Base-by-base conservation (phyloP, 1,140 invertebrate species). In the Drosophila erecta region DNA sequence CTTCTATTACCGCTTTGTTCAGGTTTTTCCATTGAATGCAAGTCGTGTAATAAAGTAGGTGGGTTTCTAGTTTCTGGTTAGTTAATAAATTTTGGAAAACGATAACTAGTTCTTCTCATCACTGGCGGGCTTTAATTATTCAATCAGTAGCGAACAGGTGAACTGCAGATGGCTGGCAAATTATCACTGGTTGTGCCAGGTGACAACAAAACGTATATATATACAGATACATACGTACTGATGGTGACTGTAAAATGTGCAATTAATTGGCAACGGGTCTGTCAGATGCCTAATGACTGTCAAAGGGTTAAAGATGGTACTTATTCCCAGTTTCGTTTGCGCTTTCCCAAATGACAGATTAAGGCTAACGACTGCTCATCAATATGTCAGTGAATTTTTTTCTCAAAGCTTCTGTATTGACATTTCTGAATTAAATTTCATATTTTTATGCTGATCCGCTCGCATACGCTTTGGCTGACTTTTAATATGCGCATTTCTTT, bases 181-280 rank as follows among this genome's bases (percentile, higher is more conserved):
- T 81, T 76, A 77, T 55, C 51, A 43, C 33, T 44, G 24, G 1
- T 27, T 27, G 35, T 30, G 35, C 14, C 22, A 22, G 22, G 22
- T 22, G 22, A 22, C 1, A 22, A 22, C 4, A 22, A 22, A 22
- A 2, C 3, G 3, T 24, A 24, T 24, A 24, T 17, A 7, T 27
- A 27, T 7, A 7, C 7, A 10, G 8, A 8, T 30, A 30, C 2
- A 10, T 30, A 30, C 7, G 22, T 15, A n/a, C 11, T 10, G n/a
- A 38, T 47, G 62, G 11, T 22, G 10, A 46, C 22, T 47, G 17
- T 15, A 15, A 38, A 79, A 80, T 80, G 71, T 56, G 43, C 50
- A 80, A 56, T 80, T 76, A 81, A 70, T 76, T 76, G 53, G 30
- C 24, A 8, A 4, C 27, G 47, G n/a, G n/a, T 15, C n/a, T 11